Evolutionary conservation across 2,113 vertebrate genomes (phyloP).

Genomic region (Athene cunicularia): DNA sequence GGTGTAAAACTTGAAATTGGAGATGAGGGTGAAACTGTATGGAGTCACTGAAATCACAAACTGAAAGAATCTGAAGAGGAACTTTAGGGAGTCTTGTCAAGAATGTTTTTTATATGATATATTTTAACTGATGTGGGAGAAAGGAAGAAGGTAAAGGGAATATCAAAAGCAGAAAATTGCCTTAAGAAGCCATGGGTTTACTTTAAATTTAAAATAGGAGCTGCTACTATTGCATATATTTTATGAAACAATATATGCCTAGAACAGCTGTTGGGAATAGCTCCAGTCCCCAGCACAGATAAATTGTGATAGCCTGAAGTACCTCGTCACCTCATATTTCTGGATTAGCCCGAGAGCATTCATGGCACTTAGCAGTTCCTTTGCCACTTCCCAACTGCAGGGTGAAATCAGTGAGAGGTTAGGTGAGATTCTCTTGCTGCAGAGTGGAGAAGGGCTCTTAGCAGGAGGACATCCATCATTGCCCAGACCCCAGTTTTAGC

Average conservation of each 20-base stretch:
- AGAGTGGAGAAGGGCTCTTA: neutral
- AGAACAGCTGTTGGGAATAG: neutral
- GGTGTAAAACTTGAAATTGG: neutral
- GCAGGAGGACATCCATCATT: neutral
- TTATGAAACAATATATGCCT: neutral
- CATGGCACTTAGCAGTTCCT: neutral
- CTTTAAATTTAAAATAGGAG: neutral
- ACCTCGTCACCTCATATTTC: neutral
- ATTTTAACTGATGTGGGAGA: neutral
- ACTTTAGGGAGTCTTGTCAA: neutral
- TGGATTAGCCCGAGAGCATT: neutral
- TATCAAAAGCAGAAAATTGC: neutral
- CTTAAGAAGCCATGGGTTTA: neutral
- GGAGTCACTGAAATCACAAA: neutral
- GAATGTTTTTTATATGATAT: neutral
- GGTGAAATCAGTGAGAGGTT: neutral
- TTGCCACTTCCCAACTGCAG: neutral
- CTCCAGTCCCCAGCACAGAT: neutral
- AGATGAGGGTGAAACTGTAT: neutral
- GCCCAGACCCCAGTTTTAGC: neutral
- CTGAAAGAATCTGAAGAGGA: neutral
- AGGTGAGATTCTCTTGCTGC: neutral
- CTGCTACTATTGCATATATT: neutral
- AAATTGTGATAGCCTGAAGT: neutral
- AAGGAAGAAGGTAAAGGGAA: neutral